phyloP scores from a whole-genome alignment of 2,113 vertebrate species.

The Anolis carolinensis region DNA sequence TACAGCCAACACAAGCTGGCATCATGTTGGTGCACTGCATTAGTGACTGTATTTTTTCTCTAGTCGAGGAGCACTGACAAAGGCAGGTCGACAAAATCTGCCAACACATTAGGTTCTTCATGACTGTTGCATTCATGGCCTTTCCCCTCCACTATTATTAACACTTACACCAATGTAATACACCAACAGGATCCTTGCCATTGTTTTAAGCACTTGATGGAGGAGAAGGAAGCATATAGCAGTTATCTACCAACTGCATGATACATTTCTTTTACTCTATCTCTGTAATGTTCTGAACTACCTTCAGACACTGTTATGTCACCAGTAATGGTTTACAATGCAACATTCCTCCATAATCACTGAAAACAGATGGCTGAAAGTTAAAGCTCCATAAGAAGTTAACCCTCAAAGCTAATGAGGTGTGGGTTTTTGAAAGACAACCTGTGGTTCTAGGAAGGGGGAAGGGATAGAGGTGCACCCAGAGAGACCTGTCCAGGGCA shows the following conservation, averaged over 20 bases:
- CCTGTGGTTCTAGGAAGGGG: not conserved
- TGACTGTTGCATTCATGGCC: no score
- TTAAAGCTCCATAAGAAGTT: no score
- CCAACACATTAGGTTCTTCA: no score
- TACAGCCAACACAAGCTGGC: not conserved
- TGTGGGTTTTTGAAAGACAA: not conserved
- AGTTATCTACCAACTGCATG: not conserved
- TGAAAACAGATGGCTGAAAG: not conserved
- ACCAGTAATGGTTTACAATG: not conserved
- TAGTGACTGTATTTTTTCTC: no score
- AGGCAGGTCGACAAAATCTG: no score
- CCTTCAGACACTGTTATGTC: not conserved
- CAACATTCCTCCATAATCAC: not conserved
- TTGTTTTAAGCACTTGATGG: not conserved
- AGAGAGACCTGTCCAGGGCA: not conserved
- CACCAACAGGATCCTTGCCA: no score
- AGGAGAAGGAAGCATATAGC: not conserved
- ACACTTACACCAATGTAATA: no score
- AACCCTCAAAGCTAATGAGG: not conserved
- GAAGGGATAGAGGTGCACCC: not conserved
- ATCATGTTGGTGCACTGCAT: no score
- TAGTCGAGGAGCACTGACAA: no score
- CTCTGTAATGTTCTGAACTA: not conserved
- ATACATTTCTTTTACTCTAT: not conserved
- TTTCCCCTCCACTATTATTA: no score